These are phyloP conservation scores for Distichodus sexfasciatus DNA, from an alignment of 2,797 vertebrate species.

Conservation along the genomic window DNA sequence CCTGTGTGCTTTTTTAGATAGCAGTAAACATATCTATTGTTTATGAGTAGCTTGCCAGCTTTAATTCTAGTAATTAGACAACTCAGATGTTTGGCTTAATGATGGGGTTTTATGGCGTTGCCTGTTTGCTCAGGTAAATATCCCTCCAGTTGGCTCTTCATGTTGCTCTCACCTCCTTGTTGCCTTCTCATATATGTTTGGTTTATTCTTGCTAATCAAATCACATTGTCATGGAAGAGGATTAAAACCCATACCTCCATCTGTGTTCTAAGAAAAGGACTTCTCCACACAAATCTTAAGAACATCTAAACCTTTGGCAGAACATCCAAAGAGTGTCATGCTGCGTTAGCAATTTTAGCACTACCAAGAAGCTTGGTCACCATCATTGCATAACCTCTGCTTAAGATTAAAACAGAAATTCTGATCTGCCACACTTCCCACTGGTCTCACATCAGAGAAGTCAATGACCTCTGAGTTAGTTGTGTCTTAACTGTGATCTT, in stretches of 20 bases:
- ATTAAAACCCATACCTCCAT: background rate
- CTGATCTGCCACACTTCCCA: too few species aligned
- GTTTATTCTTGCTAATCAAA: background rate
- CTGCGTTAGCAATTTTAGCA: too few species aligned
- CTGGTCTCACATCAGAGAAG: too few species aligned
- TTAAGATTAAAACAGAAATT: too few species aligned
- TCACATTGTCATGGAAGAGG: background rate
- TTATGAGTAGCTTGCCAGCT: background rate
- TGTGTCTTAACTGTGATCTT: too few species aligned
- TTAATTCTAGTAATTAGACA: constrained; percentile 13
- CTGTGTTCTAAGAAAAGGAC: background rate
- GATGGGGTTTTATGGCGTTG: background rate
- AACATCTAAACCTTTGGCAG: background rate
- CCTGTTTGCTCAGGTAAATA: constrained; percentile 17
- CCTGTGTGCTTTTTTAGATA: background rate
- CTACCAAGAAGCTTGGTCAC: too few species aligned
- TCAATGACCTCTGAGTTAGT: too few species aligned
- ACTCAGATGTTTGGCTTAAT: background rate
- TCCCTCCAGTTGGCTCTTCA: background rate
- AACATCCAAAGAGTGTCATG: too few species aligned
- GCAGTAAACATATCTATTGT: background rate
- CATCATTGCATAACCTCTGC: too few species aligned
- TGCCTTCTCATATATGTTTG: background rate
- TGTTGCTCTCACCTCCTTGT: background rate
- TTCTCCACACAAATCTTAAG: constrained; percentile 6